Conservation (phyloP, 2,113 vertebrate species). For the Takifugu flavidus region DNA sequence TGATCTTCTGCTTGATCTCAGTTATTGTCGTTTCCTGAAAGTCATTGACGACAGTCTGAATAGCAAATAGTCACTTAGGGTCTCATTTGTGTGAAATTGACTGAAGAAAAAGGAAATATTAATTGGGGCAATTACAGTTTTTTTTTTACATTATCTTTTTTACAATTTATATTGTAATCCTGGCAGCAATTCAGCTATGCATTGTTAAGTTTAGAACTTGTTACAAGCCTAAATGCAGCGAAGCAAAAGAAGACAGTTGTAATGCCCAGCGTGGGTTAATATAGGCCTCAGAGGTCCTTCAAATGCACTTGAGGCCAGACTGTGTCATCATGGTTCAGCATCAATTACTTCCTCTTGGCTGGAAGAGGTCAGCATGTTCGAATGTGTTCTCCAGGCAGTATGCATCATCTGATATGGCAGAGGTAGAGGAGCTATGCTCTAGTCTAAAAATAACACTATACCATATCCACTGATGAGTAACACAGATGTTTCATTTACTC, state of each 20-base stretch:
- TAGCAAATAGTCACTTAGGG: neutral
- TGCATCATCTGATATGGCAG: slow-evolving; percentile 31
- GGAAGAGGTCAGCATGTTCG: slow-evolving; percentile 49
- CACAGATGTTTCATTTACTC: slow-evolving; percentile 25
- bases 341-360: slow-evolving; percentile 62
- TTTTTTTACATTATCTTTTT: no score
- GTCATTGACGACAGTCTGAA: slow-evolving; percentile 11
- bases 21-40: slow-evolving; percentile 98
- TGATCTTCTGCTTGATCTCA: slow-evolving; percentile 96
- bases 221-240: neutral
- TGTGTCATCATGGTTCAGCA: slow-evolving; percentile 50
- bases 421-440: slow-evolving; percentile 25
- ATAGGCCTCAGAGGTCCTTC: slow-evolving; percentile 3
- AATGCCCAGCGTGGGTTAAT: slow-evolving; percentile 14
- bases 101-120: neutral
- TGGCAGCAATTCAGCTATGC: slow-evolving; percentile 1
- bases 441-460: slow-evolving; percentile 53
- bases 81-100: slow-evolving; percentile 1
- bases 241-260: slow-evolving; percentile 4
- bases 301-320: slow-evolving; percentile 14
- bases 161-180: neutral
- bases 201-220: slow-evolving; percentile 1
- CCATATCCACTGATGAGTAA: slow-evolving; percentile 2
- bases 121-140: no score
- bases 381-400: slow-evolving; percentile 26